Evolutionary conservation across 2,113 vertebrate species (phyloP).

Genomic region (Stercorarius parasiticus): DNA sequence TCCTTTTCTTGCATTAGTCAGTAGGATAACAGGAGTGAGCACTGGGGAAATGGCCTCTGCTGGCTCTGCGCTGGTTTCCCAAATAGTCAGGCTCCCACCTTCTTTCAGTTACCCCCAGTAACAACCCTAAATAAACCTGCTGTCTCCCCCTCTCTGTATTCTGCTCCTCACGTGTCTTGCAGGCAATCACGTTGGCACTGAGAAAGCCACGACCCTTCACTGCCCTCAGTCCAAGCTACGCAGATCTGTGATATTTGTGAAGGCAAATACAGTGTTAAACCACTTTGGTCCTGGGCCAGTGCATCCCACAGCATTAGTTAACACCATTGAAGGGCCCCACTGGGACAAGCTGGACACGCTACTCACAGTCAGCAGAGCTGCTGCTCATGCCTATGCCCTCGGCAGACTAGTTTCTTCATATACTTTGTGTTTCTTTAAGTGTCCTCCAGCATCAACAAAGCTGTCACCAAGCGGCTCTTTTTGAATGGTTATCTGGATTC

Average conservation of each 20-base stretch:
- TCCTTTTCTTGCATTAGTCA: background rate
- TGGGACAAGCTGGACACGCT: background rate
- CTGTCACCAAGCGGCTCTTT: background rate
- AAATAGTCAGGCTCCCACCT: background rate
- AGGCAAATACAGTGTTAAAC: background rate
- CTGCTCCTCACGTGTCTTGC: background rate
- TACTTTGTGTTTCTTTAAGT: background rate
- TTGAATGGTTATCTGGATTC: background rate
- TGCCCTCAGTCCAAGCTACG: fast-evolving
- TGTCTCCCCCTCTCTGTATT: background rate
- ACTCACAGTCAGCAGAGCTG: background rate
- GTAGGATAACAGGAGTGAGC: background rate
- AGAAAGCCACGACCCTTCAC: background rate
- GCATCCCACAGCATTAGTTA: background rate
- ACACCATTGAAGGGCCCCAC: background rate
- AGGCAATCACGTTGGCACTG: background rate
- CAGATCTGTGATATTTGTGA: background rate
- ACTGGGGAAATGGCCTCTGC: background rate
- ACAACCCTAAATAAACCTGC: background rate
- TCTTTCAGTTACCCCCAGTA: background rate
- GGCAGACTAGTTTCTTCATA: background rate
- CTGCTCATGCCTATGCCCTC: background rate
- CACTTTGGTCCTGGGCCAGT: background rate
- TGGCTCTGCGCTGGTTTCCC: background rate
- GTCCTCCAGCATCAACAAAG: background rate